Evolutionary conservation across 1,140 invertebrate genomes (phyloP), one percentile per base, ranked within the genome.

Genomic region (Goniozus legneri): DNA sequence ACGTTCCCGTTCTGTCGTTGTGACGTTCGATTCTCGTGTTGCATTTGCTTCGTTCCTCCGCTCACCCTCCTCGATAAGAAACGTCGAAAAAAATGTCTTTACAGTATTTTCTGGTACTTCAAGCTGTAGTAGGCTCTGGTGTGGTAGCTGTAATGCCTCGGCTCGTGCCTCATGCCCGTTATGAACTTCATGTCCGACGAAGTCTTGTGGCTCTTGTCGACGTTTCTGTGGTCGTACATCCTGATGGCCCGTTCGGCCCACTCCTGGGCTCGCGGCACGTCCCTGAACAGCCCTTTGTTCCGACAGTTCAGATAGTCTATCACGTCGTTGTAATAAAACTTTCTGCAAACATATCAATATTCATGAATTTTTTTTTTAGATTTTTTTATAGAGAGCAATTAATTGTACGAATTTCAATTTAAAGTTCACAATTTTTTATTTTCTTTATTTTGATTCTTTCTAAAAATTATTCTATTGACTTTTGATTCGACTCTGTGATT

Each of bases 311-410:
- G 73, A 71, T 85, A 91, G 55, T 86, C 84, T 61, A 91, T 89
- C 27, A 88, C 81, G 59, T 91, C 88, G 63, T 91, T 81, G 68
- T 92, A 92, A 69, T 92, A 92, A 71, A 88, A 89, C 69, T 83
- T 80, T 71, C 77, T 76, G 40, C 3, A 54, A 41, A 50, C 8
- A 52, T 42, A 6, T 27, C n/a, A n/a, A n/a, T n/a, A n/a, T n/a
- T n/a, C n/a, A n/a, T n/a, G n/a, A n/a, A n/a, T n/a, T n/a, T n/a
- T n/a, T n/a, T n/a, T n/a, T n/a, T n/a, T n/a, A n/a, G n/a, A n/a
- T n/a, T n/a, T n/a, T n/a, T n/a, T n/a, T n/a, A n/a, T n/a, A n/a
- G n/a, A n/a, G n/a, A n/a, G n/a, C n/a, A n/a, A n/a, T n/a, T n/a
- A n/a, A n/a, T n/a, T n/a, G n/a, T n/a, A n/a, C n/a, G n/a, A n/a